Conservation (phyloP, 1,140 invertebrate genomes). For the Drosophila lacertosa region DNA sequence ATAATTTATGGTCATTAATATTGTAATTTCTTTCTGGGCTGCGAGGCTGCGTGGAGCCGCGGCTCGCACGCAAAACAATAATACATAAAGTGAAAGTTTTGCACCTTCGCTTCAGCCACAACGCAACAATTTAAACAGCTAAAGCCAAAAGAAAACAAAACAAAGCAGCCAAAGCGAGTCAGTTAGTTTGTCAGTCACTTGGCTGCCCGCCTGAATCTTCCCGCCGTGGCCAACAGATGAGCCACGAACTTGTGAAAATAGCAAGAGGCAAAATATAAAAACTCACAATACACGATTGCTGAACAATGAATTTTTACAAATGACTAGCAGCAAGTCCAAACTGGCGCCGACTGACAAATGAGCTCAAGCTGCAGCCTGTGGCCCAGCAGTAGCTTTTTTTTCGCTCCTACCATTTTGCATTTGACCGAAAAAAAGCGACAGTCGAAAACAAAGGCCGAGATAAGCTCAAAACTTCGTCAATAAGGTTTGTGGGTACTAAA, state of each 20-base stretch:
- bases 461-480: conserved; percentile 42
- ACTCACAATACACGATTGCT: conserved; percentile 38
- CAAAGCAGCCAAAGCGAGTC: conserved; percentile 39
- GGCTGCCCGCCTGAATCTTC: conserved; percentile 43
- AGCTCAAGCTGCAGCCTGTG: conserved; percentile 44
- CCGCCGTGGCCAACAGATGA: conserved; percentile 40
- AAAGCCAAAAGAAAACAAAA: conserved; percentile 54
- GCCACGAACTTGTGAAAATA: conserved; percentile 65
- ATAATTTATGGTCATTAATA: conserved; percentile 79
- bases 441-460: conserved; percentile 18
- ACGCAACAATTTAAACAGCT: conserved; percentile 63
- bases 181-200: conserved; percentile 52
- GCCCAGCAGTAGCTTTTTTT: conserved; percentile 30
- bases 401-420: conserved; percentile 27
- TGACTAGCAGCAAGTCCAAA: conserved; percentile 63
- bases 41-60: conserved; percentile 24
- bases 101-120: conserved; percentile 60
- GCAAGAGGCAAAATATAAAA: conserved; percentile 18
- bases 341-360: conserved; percentile 71
- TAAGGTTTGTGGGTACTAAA: conserved; percentile 48
- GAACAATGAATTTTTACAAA: conserved; percentile 75
- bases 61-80: conserved; percentile 77
- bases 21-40: conserved; percentile 68
- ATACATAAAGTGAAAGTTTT: conserved; percentile 79
- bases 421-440: conserved; percentile 33